phyloP scores from a whole-genome alignment of 1,140 invertebrate species.

The Sinonovacula constricta region DNA sequence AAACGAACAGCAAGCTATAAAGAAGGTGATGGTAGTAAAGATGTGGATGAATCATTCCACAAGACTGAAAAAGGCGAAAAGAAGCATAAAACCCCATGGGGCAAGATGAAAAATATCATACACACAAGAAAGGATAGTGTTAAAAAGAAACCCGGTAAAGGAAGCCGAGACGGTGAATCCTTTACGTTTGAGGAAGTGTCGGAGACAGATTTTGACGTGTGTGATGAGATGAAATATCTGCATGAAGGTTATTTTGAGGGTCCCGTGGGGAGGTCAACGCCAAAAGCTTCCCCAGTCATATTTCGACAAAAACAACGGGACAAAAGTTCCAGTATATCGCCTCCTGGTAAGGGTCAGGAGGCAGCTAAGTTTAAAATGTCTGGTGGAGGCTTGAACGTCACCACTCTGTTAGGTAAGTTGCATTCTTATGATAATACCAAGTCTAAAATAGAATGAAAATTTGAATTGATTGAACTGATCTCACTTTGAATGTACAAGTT shows the following conservation, averaged over 20 bases:
- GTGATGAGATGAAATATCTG: constrained; percentile 52
- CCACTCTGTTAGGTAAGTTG: constrained; percentile 71
- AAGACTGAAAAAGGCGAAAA: constrained; percentile 63
- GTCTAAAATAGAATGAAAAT: no score
- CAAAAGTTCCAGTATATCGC: constrained; percentile 83
- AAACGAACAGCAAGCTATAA: constrained; percentile 71
- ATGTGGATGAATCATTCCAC: constrained; percentile 31
- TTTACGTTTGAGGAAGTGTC: constrained; percentile 62
- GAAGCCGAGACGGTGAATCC: constrained; percentile 48
- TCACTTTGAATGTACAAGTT: no score
- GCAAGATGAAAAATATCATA: constrained; percentile 86
- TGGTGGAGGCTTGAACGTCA: constrained; percentile 62
- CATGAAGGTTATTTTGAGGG: constrained; percentile 58
- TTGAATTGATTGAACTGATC: no score
- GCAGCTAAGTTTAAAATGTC: constrained; percentile 84
- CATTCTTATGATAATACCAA: no score
- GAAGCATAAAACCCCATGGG: constrained; percentile 82
- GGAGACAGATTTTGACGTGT: constrained; percentile 65
- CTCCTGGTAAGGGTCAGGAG: constrained; percentile 82
- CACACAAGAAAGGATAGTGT: constrained; percentile 84
- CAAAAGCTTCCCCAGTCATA: constrained; percentile 70
- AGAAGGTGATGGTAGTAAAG: constrained; percentile 44
- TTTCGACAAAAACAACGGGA: constrained; percentile 53
- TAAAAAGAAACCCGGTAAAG: constrained; percentile 74
- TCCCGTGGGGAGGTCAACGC: constrained; percentile 70